Percentiles rank a stretch among this genome's conserved stretches.
Evolutionary conservation across 2,797 vertebrate species (phyloP).

Genomic region (Propithecus perrieri): DNA sequence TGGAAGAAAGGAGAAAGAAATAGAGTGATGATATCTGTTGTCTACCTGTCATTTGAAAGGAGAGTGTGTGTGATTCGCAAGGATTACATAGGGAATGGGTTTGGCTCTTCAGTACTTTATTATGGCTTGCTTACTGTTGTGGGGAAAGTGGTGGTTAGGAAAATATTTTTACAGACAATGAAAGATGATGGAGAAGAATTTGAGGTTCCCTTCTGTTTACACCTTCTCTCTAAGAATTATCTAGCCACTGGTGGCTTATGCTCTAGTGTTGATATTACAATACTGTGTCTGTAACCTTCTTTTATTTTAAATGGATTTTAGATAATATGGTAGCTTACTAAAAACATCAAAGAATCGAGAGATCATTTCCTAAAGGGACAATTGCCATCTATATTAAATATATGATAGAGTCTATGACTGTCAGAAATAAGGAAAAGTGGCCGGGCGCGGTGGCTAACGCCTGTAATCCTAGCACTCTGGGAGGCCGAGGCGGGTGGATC

Average conservation of each 20-base stretch:
- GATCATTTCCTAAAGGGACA: neutral
- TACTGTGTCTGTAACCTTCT: neutral
- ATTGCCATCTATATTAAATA: neutral
- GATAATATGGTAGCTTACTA: neutral
- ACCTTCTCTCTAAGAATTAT: neutral
- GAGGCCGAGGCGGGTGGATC: too few species aligned
- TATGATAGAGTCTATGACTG: neutral
- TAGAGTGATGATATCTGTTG: neutral
- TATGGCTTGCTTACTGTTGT: neutral
- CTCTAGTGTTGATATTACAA: neutral
- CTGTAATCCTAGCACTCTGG: too few species aligned
- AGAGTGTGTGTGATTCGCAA: neutral
- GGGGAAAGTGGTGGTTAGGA: neutral
- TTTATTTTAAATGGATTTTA: neutral
- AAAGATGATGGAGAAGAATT: neutral
- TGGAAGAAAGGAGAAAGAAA: neutral
- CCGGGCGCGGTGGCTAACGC: too few species aligned
- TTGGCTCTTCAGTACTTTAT: neutral
- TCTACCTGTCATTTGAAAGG: neutral
- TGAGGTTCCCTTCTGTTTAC: neutral
- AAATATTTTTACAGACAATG: neutral
- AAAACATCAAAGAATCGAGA: conserved; percentile 1
- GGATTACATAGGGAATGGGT: neutral
- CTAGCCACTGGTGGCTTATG: neutral
- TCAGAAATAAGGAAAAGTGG: neutral